Percentiles rank a stretch among this genome's conserved stretches.
These are phyloP conservation scores for Nemurella pictetii DNA, from an alignment of 2,888 invertebrate genomes.

Conservation along the genomic window DNA sequence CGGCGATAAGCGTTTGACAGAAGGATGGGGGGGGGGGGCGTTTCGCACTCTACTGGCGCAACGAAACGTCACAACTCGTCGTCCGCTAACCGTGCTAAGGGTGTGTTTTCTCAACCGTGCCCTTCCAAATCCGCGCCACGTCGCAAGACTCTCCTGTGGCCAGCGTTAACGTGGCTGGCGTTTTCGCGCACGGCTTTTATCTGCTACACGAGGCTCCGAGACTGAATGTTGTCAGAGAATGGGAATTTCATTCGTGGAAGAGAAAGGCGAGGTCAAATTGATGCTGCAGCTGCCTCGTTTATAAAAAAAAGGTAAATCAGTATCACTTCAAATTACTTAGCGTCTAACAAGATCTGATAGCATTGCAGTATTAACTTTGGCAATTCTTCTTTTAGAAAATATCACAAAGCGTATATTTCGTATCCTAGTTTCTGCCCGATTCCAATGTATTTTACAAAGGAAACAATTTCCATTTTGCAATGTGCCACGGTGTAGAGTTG, in stretches of 20 bases:
- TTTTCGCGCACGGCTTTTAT: neutral
- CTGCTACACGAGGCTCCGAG: too few species aligned
- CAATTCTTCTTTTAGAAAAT: neutral
- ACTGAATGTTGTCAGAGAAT: too few species aligned
- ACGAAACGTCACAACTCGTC: neutral
- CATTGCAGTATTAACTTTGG: neutral
- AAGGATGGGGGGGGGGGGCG: neutral
- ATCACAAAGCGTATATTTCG: neutral
- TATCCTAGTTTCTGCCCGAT: neutral
- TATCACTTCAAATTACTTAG: neutral
- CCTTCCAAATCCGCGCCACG: neutral
- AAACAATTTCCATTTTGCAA: neutral
- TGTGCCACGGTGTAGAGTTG: neutral
- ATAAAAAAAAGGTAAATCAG: neutral
- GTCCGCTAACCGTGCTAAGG: neutral
- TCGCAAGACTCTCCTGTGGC: neutral
- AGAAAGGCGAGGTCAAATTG: neutral
- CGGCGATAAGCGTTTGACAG: neutral
- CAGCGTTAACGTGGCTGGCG: neutral
- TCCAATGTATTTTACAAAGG: neutral
- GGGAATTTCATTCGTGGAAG: neutral
- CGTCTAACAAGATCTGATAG: neutral
- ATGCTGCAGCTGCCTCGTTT: neutral
- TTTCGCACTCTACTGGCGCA: neutral
- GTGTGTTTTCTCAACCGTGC: neutral